Conservation (phyloP, 2,888 invertebrate genomes). For the Acronicta alni region DNA sequence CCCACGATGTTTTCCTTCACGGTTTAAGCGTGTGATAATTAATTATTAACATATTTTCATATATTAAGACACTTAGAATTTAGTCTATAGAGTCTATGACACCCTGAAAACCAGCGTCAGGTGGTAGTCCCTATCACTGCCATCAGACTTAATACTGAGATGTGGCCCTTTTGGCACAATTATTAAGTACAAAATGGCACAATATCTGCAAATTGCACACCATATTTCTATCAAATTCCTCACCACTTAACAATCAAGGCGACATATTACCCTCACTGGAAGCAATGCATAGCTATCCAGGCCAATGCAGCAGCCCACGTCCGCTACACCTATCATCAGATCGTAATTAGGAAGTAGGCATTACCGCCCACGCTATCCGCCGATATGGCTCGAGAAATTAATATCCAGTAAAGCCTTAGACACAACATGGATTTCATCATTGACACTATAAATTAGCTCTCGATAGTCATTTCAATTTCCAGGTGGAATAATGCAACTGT, state of each 20-base stretch:
- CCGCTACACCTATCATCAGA: conserved; percentile 65
- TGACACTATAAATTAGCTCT: not conserved
- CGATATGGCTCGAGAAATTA: conserved; percentile 80
- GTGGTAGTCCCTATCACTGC: too few relatives aligned
- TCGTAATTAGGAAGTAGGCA: conserved; percentile 81
- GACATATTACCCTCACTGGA: conserved; percentile 48
- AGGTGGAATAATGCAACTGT: too few relatives aligned
- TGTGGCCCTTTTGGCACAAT: too few relatives aligned
- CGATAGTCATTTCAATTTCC: not conserved
- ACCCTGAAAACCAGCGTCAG: too few relatives aligned
- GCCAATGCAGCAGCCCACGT: conserved; percentile 82
- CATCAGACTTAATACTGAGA: too few relatives aligned
- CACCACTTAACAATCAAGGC: conserved; percentile 54
- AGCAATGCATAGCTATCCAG: conserved; percentile 64
- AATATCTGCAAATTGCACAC: too few relatives aligned
- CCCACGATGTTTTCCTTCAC: too few relatives aligned
- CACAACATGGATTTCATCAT: conserved; percentile 15
- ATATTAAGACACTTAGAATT: too few relatives aligned
- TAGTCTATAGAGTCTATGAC: too few relatives aligned
- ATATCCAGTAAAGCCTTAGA: conserved; percentile 68
- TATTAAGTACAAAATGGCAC: too few relatives aligned
- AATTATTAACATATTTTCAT: too few relatives aligned
- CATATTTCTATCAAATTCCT: conserved; percentile 16
- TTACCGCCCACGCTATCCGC: conserved; percentile 70
- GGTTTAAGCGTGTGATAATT: too few relatives aligned